A percentile compares a stretch with the other conserved stretches of the same genome.
These are phyloP conservation scores for Brachionus manjavacas DNA, from an alignment of 1,140 invertebrate species.

Conservation along the genomic window DNA sequence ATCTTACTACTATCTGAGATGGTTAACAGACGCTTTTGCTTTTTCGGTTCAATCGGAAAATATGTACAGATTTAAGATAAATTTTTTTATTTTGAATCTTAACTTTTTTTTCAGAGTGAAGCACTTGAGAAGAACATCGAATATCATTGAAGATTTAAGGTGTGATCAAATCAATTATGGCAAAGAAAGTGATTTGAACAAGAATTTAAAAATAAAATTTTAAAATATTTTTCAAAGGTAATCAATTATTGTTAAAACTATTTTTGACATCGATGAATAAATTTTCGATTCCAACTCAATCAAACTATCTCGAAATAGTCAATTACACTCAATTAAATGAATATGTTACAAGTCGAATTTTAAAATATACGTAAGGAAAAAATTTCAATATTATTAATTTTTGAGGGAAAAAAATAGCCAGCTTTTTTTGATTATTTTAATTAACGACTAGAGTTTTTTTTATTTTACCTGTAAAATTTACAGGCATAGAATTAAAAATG, in stretches of 20 bases:
- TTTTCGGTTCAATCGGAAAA: neutral
- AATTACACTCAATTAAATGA: conserved; percentile 24
- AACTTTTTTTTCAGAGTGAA: neutral
- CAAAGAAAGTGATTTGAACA: neutral
- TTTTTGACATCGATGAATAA: neutral
- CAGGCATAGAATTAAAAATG: too few relatives aligned
- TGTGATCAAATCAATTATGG: neutral
- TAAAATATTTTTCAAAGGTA: neutral
- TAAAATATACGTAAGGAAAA: neutral
- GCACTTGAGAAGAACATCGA: neutral
- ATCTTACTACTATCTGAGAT: neutral
- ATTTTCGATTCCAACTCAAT: conserved; percentile 5
- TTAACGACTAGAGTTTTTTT: too few relatives aligned
- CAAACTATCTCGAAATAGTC: neutral
- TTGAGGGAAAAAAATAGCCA: too few relatives aligned
- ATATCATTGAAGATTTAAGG: neutral
- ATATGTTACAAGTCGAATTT: neutral
- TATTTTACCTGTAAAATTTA: too few relatives aligned
- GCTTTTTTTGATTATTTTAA: too few relatives aligned
- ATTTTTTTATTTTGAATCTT: too few relatives aligned
- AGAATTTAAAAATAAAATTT: neutral
- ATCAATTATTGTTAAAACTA: neutral
- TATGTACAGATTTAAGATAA: neutral
- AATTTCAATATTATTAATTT: neutral
- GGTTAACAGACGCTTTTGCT: conserved; percentile 16